Percentiles rank a stretch among this genome's conserved stretches.
phyloP scores from a whole-genome alignment of 2,113 vertebrate genomes.

The Eurypyga helias region DNA sequence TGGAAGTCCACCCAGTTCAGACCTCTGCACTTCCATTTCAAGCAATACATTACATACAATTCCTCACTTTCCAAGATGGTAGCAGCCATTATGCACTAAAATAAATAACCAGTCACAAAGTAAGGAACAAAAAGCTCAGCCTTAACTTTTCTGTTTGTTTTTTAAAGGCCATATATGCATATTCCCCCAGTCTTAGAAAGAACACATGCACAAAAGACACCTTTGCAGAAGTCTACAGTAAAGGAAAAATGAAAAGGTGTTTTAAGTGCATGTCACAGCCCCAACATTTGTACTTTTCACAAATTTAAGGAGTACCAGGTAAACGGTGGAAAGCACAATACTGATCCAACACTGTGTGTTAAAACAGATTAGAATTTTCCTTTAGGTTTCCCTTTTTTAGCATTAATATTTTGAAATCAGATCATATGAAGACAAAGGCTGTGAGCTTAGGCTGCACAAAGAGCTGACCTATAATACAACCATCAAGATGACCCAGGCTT shows the following conservation, averaged over 20 bases:
- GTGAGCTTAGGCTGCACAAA: background rate
- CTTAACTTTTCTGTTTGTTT: background rate
- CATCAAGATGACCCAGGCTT: background rate
- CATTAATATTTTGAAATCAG: background rate
- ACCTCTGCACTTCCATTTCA: background rate
- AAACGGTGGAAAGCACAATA: background rate
- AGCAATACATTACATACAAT: background rate
- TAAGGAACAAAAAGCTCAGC: background rate
- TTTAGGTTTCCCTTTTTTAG: background rate
- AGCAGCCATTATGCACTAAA: background rate
- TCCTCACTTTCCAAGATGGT: background rate
- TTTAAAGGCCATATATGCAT: background rate
- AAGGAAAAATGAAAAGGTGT: background rate
- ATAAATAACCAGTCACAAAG: background rate
- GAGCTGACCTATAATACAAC: background rate
- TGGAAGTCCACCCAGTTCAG: background rate
- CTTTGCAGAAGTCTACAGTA: background rate
- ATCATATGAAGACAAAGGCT: background rate
- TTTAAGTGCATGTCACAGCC: background rate
- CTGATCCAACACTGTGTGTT: background rate
- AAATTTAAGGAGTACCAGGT: background rate
- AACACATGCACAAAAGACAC: background rate
- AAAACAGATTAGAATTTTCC: background rate
- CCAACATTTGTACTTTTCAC: background rate
- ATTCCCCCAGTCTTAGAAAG: background rate